Evolutionary conservation across 2,113 vertebrate genomes (phyloP).

Genomic region (Cheilinus undulatus): DNA sequence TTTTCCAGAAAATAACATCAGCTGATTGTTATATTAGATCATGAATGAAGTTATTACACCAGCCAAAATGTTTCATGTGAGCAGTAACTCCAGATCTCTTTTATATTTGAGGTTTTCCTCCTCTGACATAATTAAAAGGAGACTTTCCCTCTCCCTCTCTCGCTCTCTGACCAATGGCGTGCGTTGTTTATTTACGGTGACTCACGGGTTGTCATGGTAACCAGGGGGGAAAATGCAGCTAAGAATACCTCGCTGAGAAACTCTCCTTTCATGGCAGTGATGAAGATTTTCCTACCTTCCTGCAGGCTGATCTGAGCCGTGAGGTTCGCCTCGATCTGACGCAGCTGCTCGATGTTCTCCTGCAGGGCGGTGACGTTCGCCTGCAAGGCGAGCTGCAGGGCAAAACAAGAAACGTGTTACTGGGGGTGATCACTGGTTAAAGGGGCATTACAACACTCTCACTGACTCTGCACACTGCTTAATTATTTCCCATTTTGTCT

Average conservation of each 20-base stretch:
- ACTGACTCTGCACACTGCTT: too few relatives aligned
- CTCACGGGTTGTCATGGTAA: constrained; percentile 68
- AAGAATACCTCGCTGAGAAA: constrained; percentile 67
- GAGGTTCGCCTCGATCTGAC: constrained; percentile 66
- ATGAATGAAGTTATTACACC: too few relatives aligned
- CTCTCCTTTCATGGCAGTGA: constrained; percentile 75
- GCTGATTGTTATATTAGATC: too few relatives aligned
- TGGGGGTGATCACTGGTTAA: neutral
- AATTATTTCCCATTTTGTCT: too few relatives aligned
- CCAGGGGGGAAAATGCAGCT: constrained; percentile 61
- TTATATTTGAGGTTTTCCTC: neutral
- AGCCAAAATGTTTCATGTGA: too few relatives aligned
- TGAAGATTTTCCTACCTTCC: constrained; percentile 79
- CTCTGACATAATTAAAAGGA: neutral
- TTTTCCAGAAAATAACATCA: too few relatives aligned
- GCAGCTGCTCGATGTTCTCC: constrained; percentile 55
- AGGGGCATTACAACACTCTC: too few relatives aligned
- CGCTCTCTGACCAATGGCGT: constrained; percentile 22
- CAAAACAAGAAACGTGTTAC: neutral
- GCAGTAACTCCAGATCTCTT: neutral
- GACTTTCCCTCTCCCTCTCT: neutral
- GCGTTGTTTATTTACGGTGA: constrained; percentile 76
- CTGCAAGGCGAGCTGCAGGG: constrained; percentile 62
- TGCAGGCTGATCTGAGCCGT: constrained; percentile 52
- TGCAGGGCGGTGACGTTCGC: constrained; percentile 70